These are phyloP conservation scores for Alexandromys fortis DNA, from an alignment of 2,113 vertebrate genomes.

Conservation along the genomic window DNA sequence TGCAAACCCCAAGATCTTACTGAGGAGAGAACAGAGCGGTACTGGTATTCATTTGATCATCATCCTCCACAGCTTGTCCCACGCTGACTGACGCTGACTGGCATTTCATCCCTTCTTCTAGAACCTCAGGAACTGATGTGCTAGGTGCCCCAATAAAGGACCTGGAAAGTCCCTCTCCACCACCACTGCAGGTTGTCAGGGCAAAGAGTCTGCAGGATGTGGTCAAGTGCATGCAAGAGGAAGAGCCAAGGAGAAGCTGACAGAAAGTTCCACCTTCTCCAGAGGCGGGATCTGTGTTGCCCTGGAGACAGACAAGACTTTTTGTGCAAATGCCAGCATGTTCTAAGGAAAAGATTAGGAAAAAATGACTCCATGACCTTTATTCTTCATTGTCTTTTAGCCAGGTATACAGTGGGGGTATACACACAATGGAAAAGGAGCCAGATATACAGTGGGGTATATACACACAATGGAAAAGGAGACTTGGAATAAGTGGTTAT, in stretches of 20 bases:
- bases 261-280: not conserved
- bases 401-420: not conserved
- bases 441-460: not conserved
- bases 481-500: not conserved
- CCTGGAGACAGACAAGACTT: not conserved
- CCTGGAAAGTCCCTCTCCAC: not conserved
- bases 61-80: not conserved
- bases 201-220: not conserved
- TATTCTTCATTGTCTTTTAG: not conserved
- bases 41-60: not conserved
- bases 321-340: not conserved
- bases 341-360: not conserved
- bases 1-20: not conserved
- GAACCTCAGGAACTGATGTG: too few species aligned
- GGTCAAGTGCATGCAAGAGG: not conserved
- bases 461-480: not conserved
- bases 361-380: not conserved
- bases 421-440: not conserved
- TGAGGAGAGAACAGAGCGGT: not conserved
- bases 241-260: not conserved
- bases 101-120: not conserved
- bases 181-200: not conserved
- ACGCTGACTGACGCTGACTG: not conserved
- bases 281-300: not conserved
- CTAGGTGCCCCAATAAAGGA: not conserved